Conservation (phyloP, 2,888 invertebrate species). For the Calameuta idolon region DNA sequence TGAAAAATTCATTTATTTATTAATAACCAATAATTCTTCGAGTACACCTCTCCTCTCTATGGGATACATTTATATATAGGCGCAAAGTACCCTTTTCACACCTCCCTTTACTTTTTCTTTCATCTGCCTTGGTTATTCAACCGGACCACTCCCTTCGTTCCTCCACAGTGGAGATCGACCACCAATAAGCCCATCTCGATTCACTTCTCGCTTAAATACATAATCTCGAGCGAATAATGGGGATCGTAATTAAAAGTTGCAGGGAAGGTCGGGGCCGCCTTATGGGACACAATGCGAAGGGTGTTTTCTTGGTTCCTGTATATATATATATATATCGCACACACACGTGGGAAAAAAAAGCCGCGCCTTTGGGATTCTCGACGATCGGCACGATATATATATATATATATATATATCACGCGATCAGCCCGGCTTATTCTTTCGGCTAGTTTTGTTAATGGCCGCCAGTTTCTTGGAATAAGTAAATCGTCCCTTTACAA, state of each 20-base stretch:
- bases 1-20: not conserved
- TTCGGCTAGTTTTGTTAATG: slow-evolving; percentile 11
- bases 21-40: not conserved
- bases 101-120: not conserved
- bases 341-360: not conserved
- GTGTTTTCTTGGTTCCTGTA: not conserved
- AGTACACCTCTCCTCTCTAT: not conserved
- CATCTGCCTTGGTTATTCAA: not conserved
- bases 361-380: not conserved
- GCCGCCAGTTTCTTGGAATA: slow-evolving; percentile 49
- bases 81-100: not conserved
- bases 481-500: slow-evolving; percentile 32
- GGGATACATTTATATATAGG: not conserved
- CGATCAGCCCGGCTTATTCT: slow-evolving; percentile 6
- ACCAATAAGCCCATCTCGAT: not conserved
- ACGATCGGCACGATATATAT: not conserved
- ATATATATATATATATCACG: not conserved
- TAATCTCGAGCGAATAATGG: slow-evolving; percentile 43
- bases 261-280: not conserved
- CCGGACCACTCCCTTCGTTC: not conserved
- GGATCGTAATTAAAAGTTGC: slow-evolving; percentile 46
- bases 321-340: not conserved
- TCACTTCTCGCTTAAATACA: slow-evolving; percentile 17
- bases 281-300: not conserved
- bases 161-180: not conserved